Base-by-base conservation (phyloP, 1,140 invertebrate species). In the Melanaphis sacchari region DNA sequence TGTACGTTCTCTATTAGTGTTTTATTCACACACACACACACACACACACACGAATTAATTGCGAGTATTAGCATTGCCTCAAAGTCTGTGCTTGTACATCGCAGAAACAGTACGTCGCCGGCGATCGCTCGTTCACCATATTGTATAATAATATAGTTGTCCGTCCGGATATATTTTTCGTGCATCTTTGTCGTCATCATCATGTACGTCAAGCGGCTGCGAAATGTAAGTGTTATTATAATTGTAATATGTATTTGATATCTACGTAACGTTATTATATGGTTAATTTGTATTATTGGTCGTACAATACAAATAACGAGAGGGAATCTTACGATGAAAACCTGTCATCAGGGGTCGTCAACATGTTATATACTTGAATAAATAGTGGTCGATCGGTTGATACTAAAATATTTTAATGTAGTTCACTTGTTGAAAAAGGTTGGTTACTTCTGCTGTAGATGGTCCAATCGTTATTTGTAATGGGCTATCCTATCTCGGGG, bases 161-260 rank as follows among this genome's bases (percentile, higher is more conserved):
- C 84, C 11, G 26, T n/a, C 46, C 87, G 21, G 2, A 18, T 54
- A 66, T 76, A 18, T 15, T 66, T n/a, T 76, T n/a, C 31, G 59
- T 18, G n/a, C 24, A 26, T 6, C 36, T 49, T 52, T 2, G 18
- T n/a, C 46, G 36, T 18, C 38, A 26, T 41, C 88, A 40, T 40
- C 91, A 92, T 84, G 91, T 92, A 41, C 76, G 46, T 49, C 91
- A 1, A 82, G 76, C 84, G 91, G 91, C n/a, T 84, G 41, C 66
- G 76, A 84, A 92, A 24, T 38, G 91, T 92, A 92, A 92, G 91
- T 92, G 1, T 43, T 22, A 46, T 76, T n/a, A 76, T 21, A 26
- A 18, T 76, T n/a, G n/a, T 18, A 4, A 15, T 76, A n/a, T 76
- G 31, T 18, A 76, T 18, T n/a, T 18, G 15, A n/a, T 36, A n/a